phyloP scores from a whole-genome alignment of 2,888 invertebrate genomes.

The Pollenia amentaria region DNA sequence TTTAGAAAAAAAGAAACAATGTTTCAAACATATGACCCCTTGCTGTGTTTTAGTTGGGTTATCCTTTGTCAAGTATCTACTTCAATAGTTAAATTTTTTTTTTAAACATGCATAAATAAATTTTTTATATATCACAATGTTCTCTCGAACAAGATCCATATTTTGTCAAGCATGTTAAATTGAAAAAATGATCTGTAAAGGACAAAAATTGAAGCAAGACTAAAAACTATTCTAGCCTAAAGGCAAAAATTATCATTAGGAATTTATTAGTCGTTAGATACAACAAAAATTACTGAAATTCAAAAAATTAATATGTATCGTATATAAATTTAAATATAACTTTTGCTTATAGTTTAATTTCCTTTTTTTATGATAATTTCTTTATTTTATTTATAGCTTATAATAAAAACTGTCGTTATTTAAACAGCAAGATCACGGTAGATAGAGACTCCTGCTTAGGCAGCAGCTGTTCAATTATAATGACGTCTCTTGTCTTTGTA shows the following conservation, averaged over 20 bases:
- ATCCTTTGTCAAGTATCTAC: no score
- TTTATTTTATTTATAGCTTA: background rate
- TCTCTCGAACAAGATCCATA: background rate
- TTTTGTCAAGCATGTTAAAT: slow-evolving; percentile 39
- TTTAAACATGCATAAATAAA: no score
- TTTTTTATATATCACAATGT: background rate
- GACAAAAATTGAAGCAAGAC: background rate
- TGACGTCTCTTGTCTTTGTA: slow-evolving; percentile 35
- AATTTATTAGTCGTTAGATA: background rate
- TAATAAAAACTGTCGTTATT: slow-evolving; percentile 22
- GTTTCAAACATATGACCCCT: no score
- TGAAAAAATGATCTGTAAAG: background rate
- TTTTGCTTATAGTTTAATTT: slow-evolving; percentile 4
- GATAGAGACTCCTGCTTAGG: slow-evolving; percentile 19
- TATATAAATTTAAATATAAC: background rate
- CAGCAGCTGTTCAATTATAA: slow-evolving; percentile 56
- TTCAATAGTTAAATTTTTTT: no score
- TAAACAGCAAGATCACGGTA: slow-evolving; percentile 30
- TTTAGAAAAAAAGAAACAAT: no score
- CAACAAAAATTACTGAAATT: background rate
- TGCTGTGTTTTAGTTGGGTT: no score
- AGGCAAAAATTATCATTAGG: background rate
- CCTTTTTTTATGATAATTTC: slow-evolving; percentile 45
- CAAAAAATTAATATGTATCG: no score
- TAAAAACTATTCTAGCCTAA: no score